phyloP scores from a whole-genome alignment of 2,888 invertebrate genomes.

The Lochmaea crataegi region DNA sequence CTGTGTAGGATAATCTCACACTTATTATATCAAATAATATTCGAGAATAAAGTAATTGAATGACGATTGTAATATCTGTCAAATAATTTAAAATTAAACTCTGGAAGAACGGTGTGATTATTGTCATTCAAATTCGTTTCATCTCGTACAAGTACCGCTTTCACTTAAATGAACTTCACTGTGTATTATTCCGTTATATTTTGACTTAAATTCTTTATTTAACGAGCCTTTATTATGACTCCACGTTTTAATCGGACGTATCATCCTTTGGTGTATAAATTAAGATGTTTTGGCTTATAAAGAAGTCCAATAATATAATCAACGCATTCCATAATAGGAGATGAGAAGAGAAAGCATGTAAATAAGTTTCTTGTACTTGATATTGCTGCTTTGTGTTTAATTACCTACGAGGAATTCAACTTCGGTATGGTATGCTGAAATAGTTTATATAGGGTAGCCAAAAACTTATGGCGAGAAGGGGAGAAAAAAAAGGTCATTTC shows the following conservation, averaged over 20 bases:
- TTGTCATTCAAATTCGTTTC: background rate
- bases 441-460: background rate
- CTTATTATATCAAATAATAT: background rate
- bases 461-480: background rate
- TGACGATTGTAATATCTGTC: background rate
- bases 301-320: constrained; percentile 2
- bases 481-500: too few relatives aligned
- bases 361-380: background rate
- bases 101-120: background rate
- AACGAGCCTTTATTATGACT: constrained; percentile 4
- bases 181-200: constrained; percentile 5
- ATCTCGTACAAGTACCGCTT: background rate
- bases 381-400: background rate
- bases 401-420: background rate
- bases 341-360: constrained; percentile 1
- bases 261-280: constrained; percentile 3
- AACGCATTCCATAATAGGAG: constrained; percentile 7
- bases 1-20: too few relatives aligned
- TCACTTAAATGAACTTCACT: constrained; percentile 4
- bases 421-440: background rate
- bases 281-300: constrained; percentile 5
- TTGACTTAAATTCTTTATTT: constrained; percentile 1
- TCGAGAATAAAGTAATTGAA: background rate
- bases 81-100: background rate
- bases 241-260: background rate